Percentiles rank a stretch among this genome's conserved stretches.
These are phyloP conservation scores for Callitettix versicolor DNA, from an alignment of 1,140 invertebrate genomes.

Conservation along the genomic window DNA sequence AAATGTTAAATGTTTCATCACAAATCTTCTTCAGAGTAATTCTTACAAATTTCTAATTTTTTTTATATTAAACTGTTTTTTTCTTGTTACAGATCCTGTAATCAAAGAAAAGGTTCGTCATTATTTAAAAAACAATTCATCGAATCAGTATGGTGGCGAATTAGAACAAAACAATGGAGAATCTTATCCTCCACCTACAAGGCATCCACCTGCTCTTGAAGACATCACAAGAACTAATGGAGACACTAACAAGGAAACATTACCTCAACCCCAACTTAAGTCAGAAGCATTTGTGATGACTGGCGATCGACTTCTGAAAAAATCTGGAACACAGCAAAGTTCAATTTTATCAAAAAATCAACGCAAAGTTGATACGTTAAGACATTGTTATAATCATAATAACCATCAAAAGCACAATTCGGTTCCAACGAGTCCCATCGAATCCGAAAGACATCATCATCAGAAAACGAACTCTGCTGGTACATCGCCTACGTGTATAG, in stretches of 20 bases:
- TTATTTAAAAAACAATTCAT: conserved; percentile 41
- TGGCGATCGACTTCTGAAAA: conserved; percentile 86
- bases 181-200: conserved; percentile 7
- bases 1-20: no score
- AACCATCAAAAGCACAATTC: conserved; percentile 50
- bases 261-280: conserved; percentile 27
- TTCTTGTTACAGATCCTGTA: conserved; percentile 77
- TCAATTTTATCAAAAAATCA: conserved; percentile 42
- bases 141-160: background rate
- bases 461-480: conserved; percentile 19
- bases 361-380: conserved; percentile 46
- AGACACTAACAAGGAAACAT: background rate
- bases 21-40: no score
- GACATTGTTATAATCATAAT: conserved; percentile 36
- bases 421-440: conserved; percentile 69
- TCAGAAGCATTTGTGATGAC: conserved; percentile 96
- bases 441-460: conserved; percentile 31
- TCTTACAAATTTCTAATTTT: no score
- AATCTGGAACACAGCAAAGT: conserved; percentile 63
- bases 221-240: conserved; percentile 22
- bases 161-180: conserved; percentile 10
- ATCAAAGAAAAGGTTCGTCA: conserved; percentile 70
- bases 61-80: no score
- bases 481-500: conserved; percentile 21
- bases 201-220: conserved; percentile 18